phyloP scores from a whole-genome alignment of 2,888 invertebrate species.

The Cataglyphis rosenhaueri region DNA sequence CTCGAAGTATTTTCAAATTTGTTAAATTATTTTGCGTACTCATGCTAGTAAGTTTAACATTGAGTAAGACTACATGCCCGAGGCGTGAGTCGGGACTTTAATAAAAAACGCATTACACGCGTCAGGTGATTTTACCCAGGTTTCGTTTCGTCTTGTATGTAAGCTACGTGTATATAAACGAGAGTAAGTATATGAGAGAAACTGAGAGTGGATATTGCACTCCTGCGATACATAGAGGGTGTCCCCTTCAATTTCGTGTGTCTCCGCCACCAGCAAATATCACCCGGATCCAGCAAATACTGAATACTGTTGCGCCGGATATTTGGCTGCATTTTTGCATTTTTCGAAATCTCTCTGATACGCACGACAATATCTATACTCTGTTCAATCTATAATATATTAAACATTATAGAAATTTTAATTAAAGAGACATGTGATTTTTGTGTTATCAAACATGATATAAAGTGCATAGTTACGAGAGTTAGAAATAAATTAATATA shows the following conservation, averaged over 20 bases:
- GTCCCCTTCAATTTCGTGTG: conserved; percentile 74
- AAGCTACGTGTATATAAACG: conserved; percentile 65
- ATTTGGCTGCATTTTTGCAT: conserved; percentile 62
- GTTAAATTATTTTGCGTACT: conserved; percentile 31
- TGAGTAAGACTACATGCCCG: conserved; percentile 14
- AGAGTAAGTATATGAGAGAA: conserved; percentile 60
- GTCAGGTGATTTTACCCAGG: conserved; percentile 80
- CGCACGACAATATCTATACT: background rate
- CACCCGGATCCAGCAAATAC: conserved; percentile 66
- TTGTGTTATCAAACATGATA: background rate
- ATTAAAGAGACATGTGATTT: background rate
- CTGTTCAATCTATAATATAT: background rate
- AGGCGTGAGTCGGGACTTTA: conserved; percentile 74
- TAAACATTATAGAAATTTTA: conserved; percentile 3
- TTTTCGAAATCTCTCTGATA: conserved; percentile 34
- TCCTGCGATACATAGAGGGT: conserved; percentile 69
- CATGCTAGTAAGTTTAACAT: conserved; percentile 58
- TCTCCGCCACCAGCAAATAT: conserved; percentile 72
- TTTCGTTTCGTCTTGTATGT: conserved; percentile 73
- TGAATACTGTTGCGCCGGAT: conserved; percentile 62
- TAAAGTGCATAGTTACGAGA: background rate
- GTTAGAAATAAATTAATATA: conserved; percentile 10
- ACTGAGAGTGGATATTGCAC: conserved; percentile 72
- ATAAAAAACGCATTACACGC: conserved; percentile 83
- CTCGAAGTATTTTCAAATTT: conserved; percentile 8